Evolutionary conservation across 2,888 invertebrate species (phyloP), one percentile per base, ranked within the genome.

Genomic region (Pseudanteris insignis): DNA sequence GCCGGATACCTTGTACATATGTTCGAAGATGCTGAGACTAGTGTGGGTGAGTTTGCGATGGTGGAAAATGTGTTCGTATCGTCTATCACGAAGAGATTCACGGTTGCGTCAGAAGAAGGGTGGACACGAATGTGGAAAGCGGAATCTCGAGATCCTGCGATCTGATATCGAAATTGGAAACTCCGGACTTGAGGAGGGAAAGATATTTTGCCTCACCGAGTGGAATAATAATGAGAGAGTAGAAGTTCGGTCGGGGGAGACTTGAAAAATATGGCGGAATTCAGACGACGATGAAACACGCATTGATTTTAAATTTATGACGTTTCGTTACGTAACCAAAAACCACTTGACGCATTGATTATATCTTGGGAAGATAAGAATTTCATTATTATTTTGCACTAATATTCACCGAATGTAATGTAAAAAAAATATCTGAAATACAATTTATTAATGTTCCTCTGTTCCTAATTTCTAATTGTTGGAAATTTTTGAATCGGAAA

Each of bases 81-180:
- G 54, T 55, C 43, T 54, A 61, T 55, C 54, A 61, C 25, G 54
- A 43, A 12, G 50, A 61, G 54, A 62, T 55, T 62, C 55, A 62
- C 55, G 51, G 46, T 29, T 32, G 24, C 36, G 18, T n/a, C 33
- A 50, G 55, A 62, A 62, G 61, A 62, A 62, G 61, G 61, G 61
- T 53, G 58, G 48, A 63, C 44, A 48, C 57, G 57, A 48, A 48
- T 44, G 58, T 57, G 54, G 63, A 63, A 63, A 63, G 48, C 57
- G 63, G 54, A 54, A 59, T 63, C 58, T 59, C 58, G 63, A 63
- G 63, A 54, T 63, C 29, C 51, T 51, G 55, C 47, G 63, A 51
- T 59, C 47, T 46, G 54, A 58, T 61, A 61, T 64, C 54, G 50
- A 60, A 54, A 50, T 54, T 50, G 51, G 54, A 54, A 54, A 54